Base-by-base conservation (phyloP, 1,140 invertebrate species). In the Drosophila athabasca region DNA sequence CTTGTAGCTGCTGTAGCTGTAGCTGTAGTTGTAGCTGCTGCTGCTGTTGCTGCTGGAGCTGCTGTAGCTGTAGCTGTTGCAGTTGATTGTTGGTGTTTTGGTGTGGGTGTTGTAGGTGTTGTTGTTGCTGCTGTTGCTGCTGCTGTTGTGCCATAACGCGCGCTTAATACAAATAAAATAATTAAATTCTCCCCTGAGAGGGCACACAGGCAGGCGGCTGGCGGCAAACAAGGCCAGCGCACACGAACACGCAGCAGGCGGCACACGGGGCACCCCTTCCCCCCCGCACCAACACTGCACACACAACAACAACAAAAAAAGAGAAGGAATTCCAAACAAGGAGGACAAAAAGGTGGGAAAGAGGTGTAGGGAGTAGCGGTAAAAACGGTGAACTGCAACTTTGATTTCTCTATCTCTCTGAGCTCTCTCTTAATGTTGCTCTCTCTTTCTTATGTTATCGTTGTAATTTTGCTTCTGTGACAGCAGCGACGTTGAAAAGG, bases 91-190 rank as follows among this genome's bases (percentile, higher is more conserved):
- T 39, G 35, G 35, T 13, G 35, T 39, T 39, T 39, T 39, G 35
- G 11, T 39, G 35, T 39, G 35, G 35, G 11, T 70, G 77, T 6
- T 85, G 80, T 24, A 50, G 39, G 17, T 69, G 75, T 35, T 76
- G 75, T 26, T 74, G 77, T 50, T 70, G 79, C 46, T 71, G 78
- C 52, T 79, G 79, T 11, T 85, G 81, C 58, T 84, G 81, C 83
- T 84, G 80, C 67, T 84, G 81, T 68, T 84, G 81, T 74, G 82
- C 82, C 82, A 85, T 85, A 78, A 77, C 82, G 82, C 69, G 82
- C 60, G 65, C 78, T 87, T 87, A 68, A 65, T 75, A 78, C 52
- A 72, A 87, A 85, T 78, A 62, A 57, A 68, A 77, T 61, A 74
- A 87, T 80, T 80, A 62, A 62, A 73, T 71, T 73, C 53, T 84